Conservation (phyloP, 2,113 vertebrate species). For the Hirundichthys speculiger region DNA sequence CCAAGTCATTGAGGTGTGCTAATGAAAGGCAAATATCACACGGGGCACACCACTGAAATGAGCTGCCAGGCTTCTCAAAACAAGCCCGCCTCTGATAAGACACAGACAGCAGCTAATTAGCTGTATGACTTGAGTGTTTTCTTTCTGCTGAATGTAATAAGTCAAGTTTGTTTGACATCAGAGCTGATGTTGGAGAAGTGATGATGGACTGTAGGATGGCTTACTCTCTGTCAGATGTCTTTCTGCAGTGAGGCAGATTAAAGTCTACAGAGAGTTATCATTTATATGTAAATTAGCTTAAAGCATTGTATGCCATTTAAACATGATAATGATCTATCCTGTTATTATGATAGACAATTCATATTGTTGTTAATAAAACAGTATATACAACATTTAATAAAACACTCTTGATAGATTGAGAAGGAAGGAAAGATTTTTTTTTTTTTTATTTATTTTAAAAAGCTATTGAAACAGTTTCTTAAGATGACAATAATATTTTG, state of each 20-base stretch:
- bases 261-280: not conserved
- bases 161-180: slow-evolving; percentile 44
- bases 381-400: no score
- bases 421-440: no score
- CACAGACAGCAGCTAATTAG: slow-evolving; percentile 74
- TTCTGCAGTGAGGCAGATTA: not conserved
- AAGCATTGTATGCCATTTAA: not conserved
- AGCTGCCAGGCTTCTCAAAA: slow-evolving; percentile 72
- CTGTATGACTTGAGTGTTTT: slow-evolving; percentile 34
- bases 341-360: no score
- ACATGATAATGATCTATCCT: no score
- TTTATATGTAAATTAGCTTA: not conserved
- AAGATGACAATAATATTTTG: no score
- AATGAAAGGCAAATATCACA: slow-evolving; percentile 74
- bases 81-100: slow-evolving; percentile 73
- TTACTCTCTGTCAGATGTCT: slow-evolving; percentile 24
- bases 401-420: no score
- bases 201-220: slow-evolving; percentile 47
- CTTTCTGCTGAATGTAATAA: slow-evolving; percentile 50
- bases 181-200: slow-evolving; percentile 56
- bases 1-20: slow-evolving; percentile 49
- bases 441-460: no score
- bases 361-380: no score
- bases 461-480: no score
- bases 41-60: slow-evolving; percentile 48